Conservation (phyloP, 2,888 invertebrate genomes). For the Lasioglossum marginatum region DNA sequence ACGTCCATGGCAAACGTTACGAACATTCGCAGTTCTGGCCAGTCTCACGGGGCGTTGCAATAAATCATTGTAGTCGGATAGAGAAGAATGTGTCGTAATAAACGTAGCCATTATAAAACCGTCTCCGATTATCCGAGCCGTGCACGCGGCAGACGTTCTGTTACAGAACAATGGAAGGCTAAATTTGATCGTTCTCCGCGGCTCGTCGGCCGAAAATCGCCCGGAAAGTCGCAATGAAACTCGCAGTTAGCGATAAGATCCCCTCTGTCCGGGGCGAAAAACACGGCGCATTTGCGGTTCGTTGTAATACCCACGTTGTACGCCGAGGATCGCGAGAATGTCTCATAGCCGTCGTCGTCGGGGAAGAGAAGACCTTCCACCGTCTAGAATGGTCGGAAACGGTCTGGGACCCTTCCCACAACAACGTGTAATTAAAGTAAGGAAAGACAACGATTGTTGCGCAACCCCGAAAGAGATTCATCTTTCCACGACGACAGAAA, state of each 20-base stretch:
- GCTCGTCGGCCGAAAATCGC: not conserved
- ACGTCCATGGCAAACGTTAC: not conserved
- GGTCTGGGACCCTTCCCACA: conserved; percentile 74
- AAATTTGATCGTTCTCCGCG: conserved; percentile 7
- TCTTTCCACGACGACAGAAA: conserved; percentile 52
- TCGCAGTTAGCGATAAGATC: conserved; percentile 29
- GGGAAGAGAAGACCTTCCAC: conserved; percentile 34
- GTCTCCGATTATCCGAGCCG: not conserved
- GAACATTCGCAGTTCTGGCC: not conserved
- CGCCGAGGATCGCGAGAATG: conserved; percentile 44
- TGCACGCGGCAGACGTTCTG: not conserved
- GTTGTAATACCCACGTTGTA: not conserved
- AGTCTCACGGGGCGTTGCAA: not conserved
- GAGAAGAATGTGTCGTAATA: not conserved
- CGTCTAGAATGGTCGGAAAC: conserved; percentile 68
- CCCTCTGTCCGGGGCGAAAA: not conserved
- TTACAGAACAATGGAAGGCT: conserved; percentile 26
- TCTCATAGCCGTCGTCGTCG: conserved; percentile 34
- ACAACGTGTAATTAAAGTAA: conserved; percentile 64
- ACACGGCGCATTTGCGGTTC: not conserved
- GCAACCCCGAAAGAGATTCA: conserved; percentile 58
- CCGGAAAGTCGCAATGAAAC: not conserved
- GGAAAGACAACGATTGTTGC: conserved; percentile 58
- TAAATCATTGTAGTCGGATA: not conserved
- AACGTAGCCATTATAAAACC: not conserved